Percentiles rank a stretch among this genome's conserved stretches.
Conservation (phyloP, 2,797 vertebrate species). For the Danio jaintianensis region DNA sequence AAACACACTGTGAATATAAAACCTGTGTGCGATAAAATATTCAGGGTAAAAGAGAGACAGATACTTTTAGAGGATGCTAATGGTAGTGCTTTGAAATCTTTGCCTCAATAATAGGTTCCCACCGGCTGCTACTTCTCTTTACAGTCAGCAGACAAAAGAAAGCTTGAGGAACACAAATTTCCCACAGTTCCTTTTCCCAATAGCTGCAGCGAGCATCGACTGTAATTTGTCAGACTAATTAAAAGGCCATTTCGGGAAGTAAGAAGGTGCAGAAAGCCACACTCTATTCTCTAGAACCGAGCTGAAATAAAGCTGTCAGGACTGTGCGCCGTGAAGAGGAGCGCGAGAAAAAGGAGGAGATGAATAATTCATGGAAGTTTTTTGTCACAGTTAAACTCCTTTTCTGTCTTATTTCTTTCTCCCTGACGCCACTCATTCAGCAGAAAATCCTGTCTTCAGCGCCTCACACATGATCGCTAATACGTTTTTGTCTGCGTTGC, state of each 20-base stretch:
- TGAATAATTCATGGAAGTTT: conserved; percentile 67
- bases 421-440: conserved; percentile 48
- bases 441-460: conserved; percentile 45
- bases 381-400: conserved; percentile 51
- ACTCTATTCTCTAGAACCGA: conserved; percentile 48
- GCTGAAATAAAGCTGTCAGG: conserved; percentile 64
- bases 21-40: conserved; percentile 4
- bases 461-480: conserved; percentile 40
- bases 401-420: conserved; percentile 49
- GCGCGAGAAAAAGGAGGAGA: conserved; percentile 38
- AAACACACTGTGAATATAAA: background rate
- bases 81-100: conserved; percentile 21
- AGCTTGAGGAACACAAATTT: conserved; percentile 53
- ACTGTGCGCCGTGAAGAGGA: conserved; percentile 49
- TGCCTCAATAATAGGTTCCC: conserved; percentile 37
- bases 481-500: background rate
- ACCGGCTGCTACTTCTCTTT: conserved; percentile 42
- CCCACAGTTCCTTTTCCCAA: conserved; percentile 55
- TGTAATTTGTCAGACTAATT: conserved; percentile 62
- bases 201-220: conserved; percentile 45
- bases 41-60: background rate
- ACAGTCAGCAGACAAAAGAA: conserved; percentile 49
- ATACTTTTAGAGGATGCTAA: conserved; percentile 36
- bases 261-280: conserved; percentile 49
- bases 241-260: conserved; percentile 56